These are phyloP conservation scores for Pica pica DNA, from an alignment of 2,113 vertebrate species.

Conservation along the genomic window DNA sequence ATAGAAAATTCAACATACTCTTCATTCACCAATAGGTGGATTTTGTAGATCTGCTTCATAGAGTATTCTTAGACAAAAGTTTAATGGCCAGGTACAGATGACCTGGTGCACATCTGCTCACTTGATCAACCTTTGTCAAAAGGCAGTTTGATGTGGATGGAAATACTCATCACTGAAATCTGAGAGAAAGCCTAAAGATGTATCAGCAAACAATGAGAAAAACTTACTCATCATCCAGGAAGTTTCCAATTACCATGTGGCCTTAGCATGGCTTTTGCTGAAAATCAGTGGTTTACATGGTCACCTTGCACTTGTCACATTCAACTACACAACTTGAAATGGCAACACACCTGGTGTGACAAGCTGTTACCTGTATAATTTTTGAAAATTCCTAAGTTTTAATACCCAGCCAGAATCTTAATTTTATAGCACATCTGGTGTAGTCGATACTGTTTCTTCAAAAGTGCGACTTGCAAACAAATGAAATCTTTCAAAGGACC, in stretches of 20 bases:
- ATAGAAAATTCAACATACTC: neutral
- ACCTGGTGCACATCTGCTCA: neutral
- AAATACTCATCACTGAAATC: neutral
- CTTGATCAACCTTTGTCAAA: neutral
- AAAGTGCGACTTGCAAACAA: neutral
- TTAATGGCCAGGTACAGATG: neutral
- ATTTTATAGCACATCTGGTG: neutral
- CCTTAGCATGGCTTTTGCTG: neutral
- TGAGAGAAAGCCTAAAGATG: neutral
- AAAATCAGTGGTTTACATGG: neutral
- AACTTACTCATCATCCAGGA: neutral
- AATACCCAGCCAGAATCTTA: neutral
- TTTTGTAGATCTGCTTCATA: neutral
- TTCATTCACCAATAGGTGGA: neutral
- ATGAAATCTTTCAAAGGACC: neutral
- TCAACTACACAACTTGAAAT: neutral
- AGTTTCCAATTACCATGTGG: neutral
- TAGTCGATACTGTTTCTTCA: neutral
- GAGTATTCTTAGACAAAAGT: neutral
- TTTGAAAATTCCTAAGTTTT: neutral
- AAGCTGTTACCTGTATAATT: neutral
- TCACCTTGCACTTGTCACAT: neutral
- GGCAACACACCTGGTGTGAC: neutral
- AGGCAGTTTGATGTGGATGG: neutral
- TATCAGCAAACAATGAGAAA: neutral